phyloP scores from a whole-genome alignment of 2,113 vertebrate species.

The Eleginops maclovinus region DNA sequence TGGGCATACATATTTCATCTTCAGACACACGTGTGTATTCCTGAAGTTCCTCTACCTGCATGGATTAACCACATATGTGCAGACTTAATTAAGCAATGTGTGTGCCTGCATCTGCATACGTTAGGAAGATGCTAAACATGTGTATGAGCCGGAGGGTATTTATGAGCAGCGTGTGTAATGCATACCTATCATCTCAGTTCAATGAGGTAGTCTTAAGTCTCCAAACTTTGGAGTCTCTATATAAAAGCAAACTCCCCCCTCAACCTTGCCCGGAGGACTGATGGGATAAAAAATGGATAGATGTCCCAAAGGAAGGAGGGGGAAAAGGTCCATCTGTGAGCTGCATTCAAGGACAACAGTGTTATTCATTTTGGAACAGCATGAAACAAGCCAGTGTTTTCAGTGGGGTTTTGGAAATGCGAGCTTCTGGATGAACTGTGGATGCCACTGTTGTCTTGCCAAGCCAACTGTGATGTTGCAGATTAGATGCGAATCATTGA shows the following conservation, averaged over 20 bases:
- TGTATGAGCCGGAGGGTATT: conserved; percentile 16
- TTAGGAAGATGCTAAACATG: conserved; percentile 2
- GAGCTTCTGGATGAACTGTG: conserved; percentile 73
- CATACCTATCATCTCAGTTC: conserved; percentile 7
- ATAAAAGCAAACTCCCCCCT: conserved; percentile 34
- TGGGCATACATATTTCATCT: conserved; percentile 44
- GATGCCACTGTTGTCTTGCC: conserved; percentile 77
- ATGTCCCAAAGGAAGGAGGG: conserved; percentile 67
- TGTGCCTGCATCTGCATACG: neutral
- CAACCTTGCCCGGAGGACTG: conserved; percentile 73
- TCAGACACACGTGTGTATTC: conserved; percentile 16
- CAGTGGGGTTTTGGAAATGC: conserved; percentile 58
- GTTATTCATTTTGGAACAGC: conserved; percentile 79
- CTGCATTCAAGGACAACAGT: conserved; percentile 82
- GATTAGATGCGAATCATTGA: conserved; percentile 78
- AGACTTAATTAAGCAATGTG: conserved; percentile 2
- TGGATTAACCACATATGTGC: neutral
- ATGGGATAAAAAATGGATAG: conserved; percentile 77
- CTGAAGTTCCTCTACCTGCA: conserved; percentile 7
- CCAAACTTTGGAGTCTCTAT: conserved; percentile 55
- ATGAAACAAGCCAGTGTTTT: conserved; percentile 80
- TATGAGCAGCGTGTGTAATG: neutral
- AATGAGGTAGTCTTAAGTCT: conserved; percentile 42
- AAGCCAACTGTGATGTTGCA: conserved; percentile 72
- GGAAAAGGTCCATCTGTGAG: conserved; percentile 76